These are phyloP conservation scores for Chaitophorus viminalis DNA, from an alignment of 2,888 invertebrate genomes.

Conservation along the genomic window DNA sequence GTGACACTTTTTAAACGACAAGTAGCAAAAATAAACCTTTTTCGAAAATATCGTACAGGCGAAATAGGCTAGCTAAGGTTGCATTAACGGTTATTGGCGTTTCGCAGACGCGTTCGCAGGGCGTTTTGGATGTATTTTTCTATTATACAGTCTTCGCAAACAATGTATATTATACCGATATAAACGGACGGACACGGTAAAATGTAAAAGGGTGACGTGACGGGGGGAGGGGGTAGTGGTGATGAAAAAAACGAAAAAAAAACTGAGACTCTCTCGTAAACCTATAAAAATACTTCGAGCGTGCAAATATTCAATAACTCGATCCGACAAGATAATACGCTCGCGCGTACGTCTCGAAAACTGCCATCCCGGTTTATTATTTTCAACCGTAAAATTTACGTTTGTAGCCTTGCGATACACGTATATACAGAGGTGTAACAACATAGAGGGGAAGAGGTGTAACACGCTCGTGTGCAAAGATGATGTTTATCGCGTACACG, in stretches of 20 bases:
- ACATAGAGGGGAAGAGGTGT: no score
- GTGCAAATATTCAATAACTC: not conserved
- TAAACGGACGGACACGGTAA: not conserved
- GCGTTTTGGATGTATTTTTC: not conserved
- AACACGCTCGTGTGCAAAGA: no score
- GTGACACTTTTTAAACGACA: no score
- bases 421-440: not conserved
- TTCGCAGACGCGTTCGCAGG: no score
- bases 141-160: not conserved
- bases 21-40: no score
- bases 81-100: no score
- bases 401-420: not conserved
- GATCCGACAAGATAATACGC: slow-evolving; percentile 10
- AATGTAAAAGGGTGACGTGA: not conserved
- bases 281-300: slow-evolving; percentile 5
- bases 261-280: not conserved
- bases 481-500: no score
- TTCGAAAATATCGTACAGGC: no score
- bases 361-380: not conserved
- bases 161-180: not conserved
- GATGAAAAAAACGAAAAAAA: not conserved
- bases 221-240: no score
- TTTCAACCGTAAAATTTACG: not conserved
- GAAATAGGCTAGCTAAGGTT: no score
- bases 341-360: not conserved